Evolutionary conservation across 2,797 vertebrate genomes (phyloP), one percentile per base, ranked within the genome.

Genomic region (Pteropus rufus): DNA sequence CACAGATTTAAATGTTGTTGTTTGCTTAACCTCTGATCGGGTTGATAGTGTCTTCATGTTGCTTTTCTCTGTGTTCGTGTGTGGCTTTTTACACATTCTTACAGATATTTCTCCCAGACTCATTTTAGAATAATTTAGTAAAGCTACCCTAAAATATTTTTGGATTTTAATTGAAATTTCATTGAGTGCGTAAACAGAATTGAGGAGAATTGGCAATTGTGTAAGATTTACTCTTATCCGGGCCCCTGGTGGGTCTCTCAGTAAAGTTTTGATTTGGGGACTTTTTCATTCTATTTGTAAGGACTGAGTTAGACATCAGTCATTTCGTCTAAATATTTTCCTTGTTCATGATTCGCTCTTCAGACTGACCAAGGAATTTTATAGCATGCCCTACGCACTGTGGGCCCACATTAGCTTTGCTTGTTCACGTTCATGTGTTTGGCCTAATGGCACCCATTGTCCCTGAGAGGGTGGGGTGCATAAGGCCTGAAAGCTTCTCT

Each of bases 151-250:
- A 4, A 77, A 56, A 49, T 36, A 44, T 54, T 82, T 95, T 90
- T 67, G 44, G 34, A 56, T 87, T 95, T 92, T 89, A 94, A 77
- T 60, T 86, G 54, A 82, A 89, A 36, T 89, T 67, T 81, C n/a
- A 52, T 39, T 73, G 54, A 90, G 6, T 41, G 23, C 62, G 15
- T 77, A 83, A 73, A 26, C 62, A 29, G 10, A 83, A 75, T 67
- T 87, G 58, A 69, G 10, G 36, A 87, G 41, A 94, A 92, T 5
- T 82, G 31, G 10, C 44, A 76, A 21, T 5, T 93, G 54, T 34
- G 62, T 3, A 49, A 69, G 72, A 44, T 93, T 83, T 44, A 7
- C 21, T 67, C 62, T 44, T 54, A 52, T 65, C 21, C 8, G 34
- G 39, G 14, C 49, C 10, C 2, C 16, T 79, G 46, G 8, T 67